Percentiles rank a stretch among this genome's conserved stretches.
phyloP scores from a whole-genome alignment of 2,888 invertebrate genomes.

The Azorinus chamasolen region DNA sequence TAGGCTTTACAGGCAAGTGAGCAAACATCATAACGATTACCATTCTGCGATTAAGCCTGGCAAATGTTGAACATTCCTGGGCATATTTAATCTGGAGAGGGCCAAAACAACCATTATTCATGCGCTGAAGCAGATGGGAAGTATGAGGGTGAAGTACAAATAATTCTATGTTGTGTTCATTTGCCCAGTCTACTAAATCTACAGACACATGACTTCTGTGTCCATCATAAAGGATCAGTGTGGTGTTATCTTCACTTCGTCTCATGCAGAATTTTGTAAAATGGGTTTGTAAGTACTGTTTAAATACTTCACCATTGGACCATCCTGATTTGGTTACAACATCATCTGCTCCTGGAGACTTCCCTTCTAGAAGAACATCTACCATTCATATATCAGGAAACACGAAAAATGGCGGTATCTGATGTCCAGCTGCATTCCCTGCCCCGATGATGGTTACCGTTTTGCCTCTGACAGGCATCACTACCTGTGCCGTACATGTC shows the following conservation, averaged over 20 bases:
- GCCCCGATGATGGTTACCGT: slow-evolving; percentile 41
- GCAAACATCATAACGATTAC: too few species aligned
- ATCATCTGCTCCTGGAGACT: too few species aligned
- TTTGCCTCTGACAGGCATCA: slow-evolving; percentile 30
- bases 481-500: slow-evolving; percentile 23
- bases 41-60: too few species aligned
- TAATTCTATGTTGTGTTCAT: slow-evolving; percentile 42
- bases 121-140: slow-evolving; percentile 48
- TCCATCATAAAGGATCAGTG: slow-evolving; percentile 52
- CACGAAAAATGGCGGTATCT: slow-evolving; percentile 32
- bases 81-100: too few species aligned
- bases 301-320: slow-evolving; percentile 40
- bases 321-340: slow-evolving; percentile 28
- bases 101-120: too few species aligned
- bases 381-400: slow-evolving; percentile 34
- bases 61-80: too few species aligned
- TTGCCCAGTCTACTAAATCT: too few species aligned
- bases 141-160: slow-evolving; percentile 61
- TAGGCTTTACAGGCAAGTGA: too few species aligned
- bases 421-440: slow-evolving; percentile 17
- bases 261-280: slow-evolving; percentile 37
- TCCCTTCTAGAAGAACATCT: slow-evolving; percentile 22
- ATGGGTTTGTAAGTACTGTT: slow-evolving; percentile 20
- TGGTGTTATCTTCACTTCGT: slow-evolving; percentile 46
- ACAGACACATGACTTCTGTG: slow-evolving; percentile 24